Evolutionary conservation across 2,888 invertebrate species (phyloP).

Genomic region (Globia sparganii): DNA sequence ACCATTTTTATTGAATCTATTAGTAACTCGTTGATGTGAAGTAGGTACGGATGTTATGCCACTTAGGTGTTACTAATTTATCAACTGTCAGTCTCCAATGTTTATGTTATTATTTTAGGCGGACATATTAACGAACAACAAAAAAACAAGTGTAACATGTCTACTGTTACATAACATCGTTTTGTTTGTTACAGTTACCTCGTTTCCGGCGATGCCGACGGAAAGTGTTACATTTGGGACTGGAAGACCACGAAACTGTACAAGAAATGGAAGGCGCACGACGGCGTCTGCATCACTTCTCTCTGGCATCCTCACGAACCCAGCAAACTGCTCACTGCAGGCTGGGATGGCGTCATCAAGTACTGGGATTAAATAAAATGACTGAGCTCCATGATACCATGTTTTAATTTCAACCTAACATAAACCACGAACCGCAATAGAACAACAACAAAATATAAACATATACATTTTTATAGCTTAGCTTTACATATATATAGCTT

Average conservation of each 20-base stretch:
- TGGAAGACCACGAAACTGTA: slow-evolving; percentile 99
- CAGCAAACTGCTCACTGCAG: slow-evolving; percentile 98
- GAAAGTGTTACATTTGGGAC: slow-evolving; percentile 99
- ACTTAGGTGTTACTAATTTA: neutral
- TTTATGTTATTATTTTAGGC: slow-evolving; percentile 11
- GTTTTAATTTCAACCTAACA: slow-evolving; percentile 80
- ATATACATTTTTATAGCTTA: slow-evolving; percentile 74
- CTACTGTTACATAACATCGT: slow-evolving; percentile 26
- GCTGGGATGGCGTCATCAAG: slow-evolving; percentile 99
- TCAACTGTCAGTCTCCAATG: neutral
- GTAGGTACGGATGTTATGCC: neutral
- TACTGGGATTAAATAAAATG: slow-evolving; percentile 96
- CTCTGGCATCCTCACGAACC: slow-evolving; percentile 99
- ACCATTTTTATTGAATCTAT: neutral
- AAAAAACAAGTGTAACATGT: slow-evolving; percentile 12
- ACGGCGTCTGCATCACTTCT: slow-evolving; percentile 98
- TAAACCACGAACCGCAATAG: slow-evolving; percentile 80
- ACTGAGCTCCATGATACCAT: slow-evolving; percentile 69
- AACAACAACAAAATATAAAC: slow-evolving; percentile 79
- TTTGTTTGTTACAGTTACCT: slow-evolving; percentile 94
- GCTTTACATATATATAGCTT: slow-evolving; percentile 75
- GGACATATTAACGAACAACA: slow-evolving; percentile 3
- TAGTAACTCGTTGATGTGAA: neutral
- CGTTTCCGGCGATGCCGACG: slow-evolving; percentile 99
- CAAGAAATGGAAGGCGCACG: slow-evolving; percentile 99